phyloP scores from a whole-genome alignment of 2,888 invertebrate species.

The Glyphotaelius pellucidus region DNA sequence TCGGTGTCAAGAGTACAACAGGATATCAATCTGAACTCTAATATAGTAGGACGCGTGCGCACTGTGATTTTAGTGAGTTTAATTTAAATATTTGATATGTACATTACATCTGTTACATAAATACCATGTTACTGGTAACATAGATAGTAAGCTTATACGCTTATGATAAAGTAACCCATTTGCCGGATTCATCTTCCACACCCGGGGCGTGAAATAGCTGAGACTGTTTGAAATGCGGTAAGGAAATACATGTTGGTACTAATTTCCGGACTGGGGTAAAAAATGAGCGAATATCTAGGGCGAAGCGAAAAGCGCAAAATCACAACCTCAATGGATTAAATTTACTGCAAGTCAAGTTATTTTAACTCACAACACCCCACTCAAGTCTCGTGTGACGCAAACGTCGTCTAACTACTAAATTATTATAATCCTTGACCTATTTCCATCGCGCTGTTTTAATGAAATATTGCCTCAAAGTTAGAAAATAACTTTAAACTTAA shows the following conservation, averaged over 20 bases:
- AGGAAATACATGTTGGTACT: conserved; percentile 51
- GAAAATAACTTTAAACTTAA: background rate
- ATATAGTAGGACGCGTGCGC: background rate
- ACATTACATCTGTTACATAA: background rate
- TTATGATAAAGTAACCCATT: conserved; percentile 38
- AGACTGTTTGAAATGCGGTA: conserved; percentile 52
- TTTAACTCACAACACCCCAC: background rate
- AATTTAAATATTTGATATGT: background rate
- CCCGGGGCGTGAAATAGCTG: conserved; percentile 51
- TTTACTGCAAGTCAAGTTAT: conserved; percentile 18
- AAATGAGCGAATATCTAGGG: conserved; percentile 52
- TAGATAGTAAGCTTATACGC: background rate
- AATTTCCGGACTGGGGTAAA: conserved; percentile 58
- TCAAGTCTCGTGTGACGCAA: background rate
- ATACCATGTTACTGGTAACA: background rate
- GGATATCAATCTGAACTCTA: background rate
- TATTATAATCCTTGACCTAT: background rate
- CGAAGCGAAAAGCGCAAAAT: conserved; percentile 30
- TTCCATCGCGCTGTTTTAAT: background rate
- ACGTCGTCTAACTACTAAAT: background rate
- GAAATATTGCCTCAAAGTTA: background rate
- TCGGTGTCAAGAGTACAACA: background rate
- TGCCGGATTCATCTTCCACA: conserved; percentile 39
- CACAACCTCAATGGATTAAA: conserved; percentile 35
- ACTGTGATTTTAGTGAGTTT: background rate